Evolutionary conservation across 2,113 vertebrate genomes (phyloP).

Genomic region (Promerops cafer): DNA sequence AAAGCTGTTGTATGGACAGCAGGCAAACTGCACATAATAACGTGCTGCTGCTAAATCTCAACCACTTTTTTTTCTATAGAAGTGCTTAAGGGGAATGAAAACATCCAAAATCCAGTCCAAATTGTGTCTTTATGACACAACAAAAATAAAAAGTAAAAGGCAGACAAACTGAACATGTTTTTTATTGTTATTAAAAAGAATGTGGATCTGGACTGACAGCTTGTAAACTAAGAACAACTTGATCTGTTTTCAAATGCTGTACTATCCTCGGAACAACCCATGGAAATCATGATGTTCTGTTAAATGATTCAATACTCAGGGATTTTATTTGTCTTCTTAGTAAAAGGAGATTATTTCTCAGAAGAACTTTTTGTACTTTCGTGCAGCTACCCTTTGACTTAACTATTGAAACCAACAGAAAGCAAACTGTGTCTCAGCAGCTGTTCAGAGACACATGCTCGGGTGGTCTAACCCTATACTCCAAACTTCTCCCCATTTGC

Average conservation of each 20-base stretch:
- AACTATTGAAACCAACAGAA: background rate
- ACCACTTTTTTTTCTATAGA: background rate
- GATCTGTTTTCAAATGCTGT: constrained; percentile 30
- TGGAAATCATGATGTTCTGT: background rate
- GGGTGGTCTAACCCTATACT: background rate
- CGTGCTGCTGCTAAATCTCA: background rate
- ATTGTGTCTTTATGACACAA: constrained; percentile 3
- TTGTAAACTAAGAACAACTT: constrained; percentile 15
- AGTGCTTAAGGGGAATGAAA: constrained; percentile 3
- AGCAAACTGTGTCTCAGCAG: background rate
- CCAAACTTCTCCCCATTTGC: background rate
- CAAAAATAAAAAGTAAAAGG: constrained; percentile 20
- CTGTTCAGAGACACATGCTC: rapidly evolving
- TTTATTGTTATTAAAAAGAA: constrained; percentile 46
- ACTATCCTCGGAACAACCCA: background rate
- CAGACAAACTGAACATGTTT: constrained; percentile 28
- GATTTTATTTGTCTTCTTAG: background rate
- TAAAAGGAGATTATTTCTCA: background rate
- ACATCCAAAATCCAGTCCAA: constrained; percentile 18
- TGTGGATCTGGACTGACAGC: constrained; percentile 21
- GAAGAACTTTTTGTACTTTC: background rate
- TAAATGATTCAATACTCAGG: background rate
- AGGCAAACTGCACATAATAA: constrained; percentile 15
- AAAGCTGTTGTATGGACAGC: background rate
- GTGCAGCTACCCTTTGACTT: background rate